Conservation (phyloP, 2,797 vertebrate genomes). For the Cottoperca gobio region DNA sequence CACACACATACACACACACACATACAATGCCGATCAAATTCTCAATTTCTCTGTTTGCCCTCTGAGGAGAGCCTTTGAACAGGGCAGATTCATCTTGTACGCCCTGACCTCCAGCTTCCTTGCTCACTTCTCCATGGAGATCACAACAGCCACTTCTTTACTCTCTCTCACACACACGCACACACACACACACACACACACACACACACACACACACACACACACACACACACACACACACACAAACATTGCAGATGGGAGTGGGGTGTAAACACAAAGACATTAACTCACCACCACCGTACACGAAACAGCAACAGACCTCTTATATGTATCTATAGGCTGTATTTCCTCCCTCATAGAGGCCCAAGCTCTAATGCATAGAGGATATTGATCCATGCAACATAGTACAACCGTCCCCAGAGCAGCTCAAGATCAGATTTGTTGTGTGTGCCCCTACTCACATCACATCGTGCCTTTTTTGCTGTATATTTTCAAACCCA, state of each 20-base stretch:
- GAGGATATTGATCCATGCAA: slow-evolving; percentile 52
- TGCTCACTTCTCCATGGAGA: slow-evolving; percentile 66
- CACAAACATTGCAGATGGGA: slow-evolving; percentile 13
- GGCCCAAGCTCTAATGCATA: slow-evolving; percentile 25
- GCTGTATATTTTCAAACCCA: background rate
- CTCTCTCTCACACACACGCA: slow-evolving; percentile 26
- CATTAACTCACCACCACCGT: slow-evolving; percentile 29
- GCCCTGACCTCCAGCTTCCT: slow-evolving; percentile 67
- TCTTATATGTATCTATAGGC: slow-evolving; percentile 23
- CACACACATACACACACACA: slow-evolving; percentile 29
- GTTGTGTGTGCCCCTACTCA: slow-evolving; percentile 18
- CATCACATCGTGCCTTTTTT: background rate
- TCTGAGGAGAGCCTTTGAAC: slow-evolving; percentile 72
- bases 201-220: slow-evolving; percentile 27
- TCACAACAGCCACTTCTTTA: slow-evolving; percentile 48
- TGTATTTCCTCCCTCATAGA: slow-evolving; percentile 16
- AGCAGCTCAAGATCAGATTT: slow-evolving; percentile 26
- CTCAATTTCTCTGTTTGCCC: slow-evolving; percentile 72
- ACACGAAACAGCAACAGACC: slow-evolving; percentile 27
- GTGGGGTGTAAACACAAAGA: slow-evolving; percentile 47
- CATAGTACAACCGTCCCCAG: slow-evolving; percentile 14
- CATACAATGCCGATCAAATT: slow-evolving; percentile 58
- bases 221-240: background rate
- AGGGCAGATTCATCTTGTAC: slow-evolving; percentile 71
- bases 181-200: slow-evolving; percentile 22